Evolutionary conservation across 2,797 vertebrate genomes (phyloP), one percentile per base, ranked within the genome.

Genomic region (Siniperca scherzeri): DNA sequence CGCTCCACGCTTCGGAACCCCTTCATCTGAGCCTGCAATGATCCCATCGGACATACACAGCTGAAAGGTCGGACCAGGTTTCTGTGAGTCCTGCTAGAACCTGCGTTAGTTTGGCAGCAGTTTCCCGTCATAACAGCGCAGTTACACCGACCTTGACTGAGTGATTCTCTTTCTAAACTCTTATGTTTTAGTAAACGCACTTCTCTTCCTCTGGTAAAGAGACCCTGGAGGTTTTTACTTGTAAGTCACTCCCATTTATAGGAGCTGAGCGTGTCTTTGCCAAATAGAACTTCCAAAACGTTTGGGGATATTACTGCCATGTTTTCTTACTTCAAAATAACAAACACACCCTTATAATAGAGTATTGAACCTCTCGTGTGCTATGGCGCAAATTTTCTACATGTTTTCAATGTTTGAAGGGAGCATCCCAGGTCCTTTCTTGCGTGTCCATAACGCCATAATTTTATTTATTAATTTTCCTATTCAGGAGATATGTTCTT

Each of bases 11-110:
- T 16, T 17, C 1, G 40, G 61, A 67, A 30, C 66, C 80, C 72
- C 40, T 61, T 74, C 74, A 25, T 67, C 53, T 7, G 77, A 82
- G 72, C 85, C 70, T 22, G 77, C 68, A 56, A 89, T 90, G 89
- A 92, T 30, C 84, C 81, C 77, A 59, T 33, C 64, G 83, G 78
- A 57, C 56, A 22, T 83, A 53, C 81, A 69, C 83, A 77, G 85
- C 86, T 85, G 77, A 91, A 84, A 94, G 92, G 90, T 95, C 91
- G 79, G 91, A 66, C 3, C 64, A 1, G 44, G 44, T 72, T 22
- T 71, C 52, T 69, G 70, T 6, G 67, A 19, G 48, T 40, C 21
- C 53, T 12, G 25, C 16, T 36, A 5, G 25, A 21, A 16, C 64
- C 14, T 55, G 53, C 19, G 11, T 12, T 21, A 10, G 17, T 65